phyloP scores from a whole-genome alignment of 2,888 invertebrate species.

The Acanthosepion esculentum region DNA sequence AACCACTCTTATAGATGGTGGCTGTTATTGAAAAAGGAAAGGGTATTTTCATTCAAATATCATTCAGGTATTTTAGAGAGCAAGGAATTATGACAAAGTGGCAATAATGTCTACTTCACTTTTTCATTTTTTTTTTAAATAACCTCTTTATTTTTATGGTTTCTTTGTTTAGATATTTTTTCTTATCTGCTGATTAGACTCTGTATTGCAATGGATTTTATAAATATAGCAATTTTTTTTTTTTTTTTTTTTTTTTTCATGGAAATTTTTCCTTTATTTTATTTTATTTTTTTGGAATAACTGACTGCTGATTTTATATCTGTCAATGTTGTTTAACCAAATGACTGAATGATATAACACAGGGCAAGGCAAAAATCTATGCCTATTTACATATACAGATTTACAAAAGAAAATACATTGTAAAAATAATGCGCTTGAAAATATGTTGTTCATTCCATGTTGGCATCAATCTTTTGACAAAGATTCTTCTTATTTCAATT shows the following conservation, averaged over 20 bases:
- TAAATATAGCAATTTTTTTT: conserved; percentile 16
- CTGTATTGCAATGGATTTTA: conserved; percentile 47
- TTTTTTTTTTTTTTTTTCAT: neutral
- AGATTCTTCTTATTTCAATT: neutral
- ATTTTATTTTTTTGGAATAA: neutral
- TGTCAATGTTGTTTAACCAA: neutral
- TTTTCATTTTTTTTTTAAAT: no score
- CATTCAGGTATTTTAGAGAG: neutral
- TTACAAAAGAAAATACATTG: neutral
- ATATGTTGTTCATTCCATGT: conserved; percentile 33
- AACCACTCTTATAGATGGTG: neutral
- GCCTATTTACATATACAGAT: neutral
- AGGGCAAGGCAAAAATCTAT: conserved; percentile 33
- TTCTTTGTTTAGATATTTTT: neutral
- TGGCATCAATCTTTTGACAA: neutral
- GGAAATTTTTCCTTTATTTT: neutral
- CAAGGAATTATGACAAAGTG: conserved; percentile 18
- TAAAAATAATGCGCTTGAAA: neutral
- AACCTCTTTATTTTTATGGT: neutral
- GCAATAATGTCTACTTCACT: conserved; percentile 36
- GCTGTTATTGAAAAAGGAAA: neutral
- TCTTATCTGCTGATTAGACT: conserved; percentile 46
- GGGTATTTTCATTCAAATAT: neutral
- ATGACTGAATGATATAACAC: neutral
- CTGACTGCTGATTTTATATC: conserved; percentile 20